These are phyloP conservation scores for Clarias laeviceps DNA, from an alignment of 2,797 vertebrate species.

Conservation along the genomic window DNA sequence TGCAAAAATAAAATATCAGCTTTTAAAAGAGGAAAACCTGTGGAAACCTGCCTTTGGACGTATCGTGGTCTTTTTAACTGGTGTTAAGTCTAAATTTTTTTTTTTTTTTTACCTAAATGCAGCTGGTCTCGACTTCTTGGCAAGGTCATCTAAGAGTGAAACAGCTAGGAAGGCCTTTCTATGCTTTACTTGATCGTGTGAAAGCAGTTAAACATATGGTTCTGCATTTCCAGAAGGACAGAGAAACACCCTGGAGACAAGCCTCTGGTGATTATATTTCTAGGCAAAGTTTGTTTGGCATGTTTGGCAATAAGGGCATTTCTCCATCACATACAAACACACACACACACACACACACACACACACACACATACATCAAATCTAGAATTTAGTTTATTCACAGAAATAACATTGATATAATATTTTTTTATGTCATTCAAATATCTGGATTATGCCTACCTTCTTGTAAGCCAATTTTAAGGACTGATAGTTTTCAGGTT, in stretches of 20 bases:
- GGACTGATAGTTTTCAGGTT: background rate
- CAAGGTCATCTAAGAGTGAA: conserved; percentile 18
- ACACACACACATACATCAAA: background rate
- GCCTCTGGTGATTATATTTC: conserved; percentile 56
- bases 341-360: background rate
- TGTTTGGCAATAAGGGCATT: conserved; percentile 30
- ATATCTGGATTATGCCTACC: background rate
- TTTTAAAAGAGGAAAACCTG: conserved; percentile 1
- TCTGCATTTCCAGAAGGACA: conserved; percentile 50
- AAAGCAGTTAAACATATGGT: conserved; percentile 51
- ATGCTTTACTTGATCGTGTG: background rate
- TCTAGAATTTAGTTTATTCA: background rate
- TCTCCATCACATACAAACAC: background rate
- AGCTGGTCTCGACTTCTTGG: conserved; percentile 16
- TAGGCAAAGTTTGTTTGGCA: conserved; percentile 47
- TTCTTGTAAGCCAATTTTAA: background rate
- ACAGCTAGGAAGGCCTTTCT: conserved; percentile 42
- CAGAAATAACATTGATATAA: too few relatives aligned
- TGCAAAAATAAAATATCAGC: background rate
- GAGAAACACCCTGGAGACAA: conserved; percentile 52
- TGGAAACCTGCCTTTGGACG: background rate
- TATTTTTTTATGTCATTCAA: conserved; percentile 7
- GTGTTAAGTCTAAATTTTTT: background rate
- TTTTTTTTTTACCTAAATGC: background rate
- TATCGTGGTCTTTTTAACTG: background rate